Evolutionary conservation across 1,140 invertebrate species (phyloP).

Genomic region (Papilio machaon): DNA sequence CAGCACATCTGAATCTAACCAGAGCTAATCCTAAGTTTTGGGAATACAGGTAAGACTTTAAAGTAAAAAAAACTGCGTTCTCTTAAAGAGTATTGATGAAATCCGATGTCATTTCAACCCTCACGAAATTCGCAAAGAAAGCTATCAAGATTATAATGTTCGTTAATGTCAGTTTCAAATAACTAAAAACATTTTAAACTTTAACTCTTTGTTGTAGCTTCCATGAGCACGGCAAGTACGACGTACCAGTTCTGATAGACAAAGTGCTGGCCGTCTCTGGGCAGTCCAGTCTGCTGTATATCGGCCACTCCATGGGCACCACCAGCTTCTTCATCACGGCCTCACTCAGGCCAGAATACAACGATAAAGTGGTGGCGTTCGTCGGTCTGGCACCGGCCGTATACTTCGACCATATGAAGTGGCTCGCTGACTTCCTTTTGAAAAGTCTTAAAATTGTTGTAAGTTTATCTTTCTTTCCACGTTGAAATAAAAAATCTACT

Average conservation of each 20-base stretch:
- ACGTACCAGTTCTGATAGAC: conserved; percentile 88
- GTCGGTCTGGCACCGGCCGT: conserved; percentile 72
- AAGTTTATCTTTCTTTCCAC: conserved; percentile 39
- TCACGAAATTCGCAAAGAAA: not conserved
- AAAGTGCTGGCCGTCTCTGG: conserved; percentile 83
- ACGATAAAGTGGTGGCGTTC: conserved; percentile 80
- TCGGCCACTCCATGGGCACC: conserved; percentile 85
- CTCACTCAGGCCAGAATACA: conserved; percentile 82
- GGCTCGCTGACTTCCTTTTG: conserved; percentile 49
- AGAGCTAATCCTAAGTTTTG: conserved; percentile 77
- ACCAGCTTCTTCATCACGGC: conserved; percentile 85
- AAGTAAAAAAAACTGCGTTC: not conserved
- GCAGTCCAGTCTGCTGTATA: conserved; percentile 81
- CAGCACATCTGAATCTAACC: conserved; percentile 83
- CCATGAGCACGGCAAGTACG: conserved; percentile 80
- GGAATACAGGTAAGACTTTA: conserved; percentile 78
- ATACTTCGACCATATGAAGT: conserved; percentile 63
- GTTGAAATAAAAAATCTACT: not conserved
- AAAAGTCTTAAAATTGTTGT: conserved; percentile 56
- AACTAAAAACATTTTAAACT: not conserved
- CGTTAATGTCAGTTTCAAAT: no score
- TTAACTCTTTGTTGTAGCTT: conserved; percentile 54
- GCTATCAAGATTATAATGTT: no score
- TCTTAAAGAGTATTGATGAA: not conserved
- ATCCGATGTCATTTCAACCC: no score